These are phyloP conservation scores for Colletes collaris DNA, from an alignment of 2,888 invertebrate species.

Conservation along the genomic window DNA sequence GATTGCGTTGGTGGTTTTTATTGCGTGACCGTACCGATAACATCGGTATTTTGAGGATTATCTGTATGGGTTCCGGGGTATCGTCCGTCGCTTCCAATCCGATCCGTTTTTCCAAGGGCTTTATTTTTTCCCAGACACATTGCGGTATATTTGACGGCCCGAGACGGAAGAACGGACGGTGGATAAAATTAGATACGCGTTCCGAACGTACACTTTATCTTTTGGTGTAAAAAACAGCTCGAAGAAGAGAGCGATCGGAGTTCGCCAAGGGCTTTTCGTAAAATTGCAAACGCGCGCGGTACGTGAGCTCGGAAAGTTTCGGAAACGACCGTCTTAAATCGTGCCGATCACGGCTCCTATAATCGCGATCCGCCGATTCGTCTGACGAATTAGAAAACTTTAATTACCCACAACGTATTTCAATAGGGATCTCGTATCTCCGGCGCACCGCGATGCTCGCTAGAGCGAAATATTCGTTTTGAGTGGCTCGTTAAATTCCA, in stretches of 20 bases:
- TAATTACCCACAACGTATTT: conserved; percentile 40
- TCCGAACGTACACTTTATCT: conserved; percentile 29
- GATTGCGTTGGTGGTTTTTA: conserved; percentile 43
- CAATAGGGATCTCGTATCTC: conserved; percentile 3
- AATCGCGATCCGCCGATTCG: conserved; percentile 37
- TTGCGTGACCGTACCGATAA: conserved; percentile 49
- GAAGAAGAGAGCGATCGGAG: not conserved
- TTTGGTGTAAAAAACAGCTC: not conserved
- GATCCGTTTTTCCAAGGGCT: not conserved
- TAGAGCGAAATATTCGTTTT: conserved; percentile 67
- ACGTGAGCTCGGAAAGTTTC: conserved; percentile 36
- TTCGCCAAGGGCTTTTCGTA: conserved; percentile 42
- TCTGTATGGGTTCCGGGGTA: conserved; percentile 47
- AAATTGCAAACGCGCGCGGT: conserved; percentile 39
- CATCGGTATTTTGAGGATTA: conserved; percentile 52
- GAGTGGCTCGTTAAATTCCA: conserved; percentile 71
- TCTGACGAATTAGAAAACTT: conserved; percentile 47
- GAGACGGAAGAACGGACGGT: conserved; percentile 1
- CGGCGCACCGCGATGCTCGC: conserved; percentile 6
- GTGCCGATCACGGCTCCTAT: not conserved
- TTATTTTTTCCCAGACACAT: conserved; percentile 39
- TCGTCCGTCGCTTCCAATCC: conserved; percentile 26
- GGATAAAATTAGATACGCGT: conserved; percentile 21
- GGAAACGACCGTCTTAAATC: conserved; percentile 20
- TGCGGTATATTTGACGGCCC: conserved; percentile 22